Evolutionary conservation across 2,113 vertebrate species (phyloP).

Genomic region (Gnathonemus echidnorhynchus): DNA sequence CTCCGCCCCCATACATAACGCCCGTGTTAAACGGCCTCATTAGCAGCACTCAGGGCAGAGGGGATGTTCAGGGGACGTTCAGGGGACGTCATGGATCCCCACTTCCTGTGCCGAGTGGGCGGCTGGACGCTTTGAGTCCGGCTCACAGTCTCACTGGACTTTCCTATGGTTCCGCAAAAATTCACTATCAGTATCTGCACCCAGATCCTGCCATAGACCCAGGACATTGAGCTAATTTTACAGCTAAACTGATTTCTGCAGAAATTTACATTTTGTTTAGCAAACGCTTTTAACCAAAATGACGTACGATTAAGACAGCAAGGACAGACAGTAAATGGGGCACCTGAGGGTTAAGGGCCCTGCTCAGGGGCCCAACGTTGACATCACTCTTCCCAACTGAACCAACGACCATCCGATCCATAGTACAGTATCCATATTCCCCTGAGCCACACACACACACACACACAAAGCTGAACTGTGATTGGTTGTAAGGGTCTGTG

Average conservation of each 20-base stretch:
- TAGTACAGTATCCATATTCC: not conserved
- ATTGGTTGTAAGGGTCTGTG: not conserved
- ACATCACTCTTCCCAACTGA: not conserved
- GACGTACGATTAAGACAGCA: not conserved
- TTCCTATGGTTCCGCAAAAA: not conserved
- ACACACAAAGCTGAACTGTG: not conserved
- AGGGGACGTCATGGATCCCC: not conserved
- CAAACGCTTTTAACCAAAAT: not conserved
- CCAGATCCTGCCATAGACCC: not conserved
- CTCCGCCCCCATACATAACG: not conserved
- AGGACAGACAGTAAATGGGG: not conserved
- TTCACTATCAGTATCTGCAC: not conserved
- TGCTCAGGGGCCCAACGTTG: not conserved
- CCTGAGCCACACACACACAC: not conserved
- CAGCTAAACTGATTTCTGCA: not conserved
- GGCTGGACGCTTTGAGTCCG: not conserved
- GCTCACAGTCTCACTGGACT: not conserved
- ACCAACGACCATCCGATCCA: not conserved
- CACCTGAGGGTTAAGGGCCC: not conserved
- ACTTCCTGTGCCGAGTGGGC: not conserved
- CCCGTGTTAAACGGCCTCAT: not conserved
- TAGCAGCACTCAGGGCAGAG: not conserved
- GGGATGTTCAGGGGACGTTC: not conserved
- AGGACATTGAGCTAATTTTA: not conserved
- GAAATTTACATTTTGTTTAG: not conserved